phyloP scores from a whole-genome alignment of 1,140 invertebrate species.

The Papilio polytes region DNA sequence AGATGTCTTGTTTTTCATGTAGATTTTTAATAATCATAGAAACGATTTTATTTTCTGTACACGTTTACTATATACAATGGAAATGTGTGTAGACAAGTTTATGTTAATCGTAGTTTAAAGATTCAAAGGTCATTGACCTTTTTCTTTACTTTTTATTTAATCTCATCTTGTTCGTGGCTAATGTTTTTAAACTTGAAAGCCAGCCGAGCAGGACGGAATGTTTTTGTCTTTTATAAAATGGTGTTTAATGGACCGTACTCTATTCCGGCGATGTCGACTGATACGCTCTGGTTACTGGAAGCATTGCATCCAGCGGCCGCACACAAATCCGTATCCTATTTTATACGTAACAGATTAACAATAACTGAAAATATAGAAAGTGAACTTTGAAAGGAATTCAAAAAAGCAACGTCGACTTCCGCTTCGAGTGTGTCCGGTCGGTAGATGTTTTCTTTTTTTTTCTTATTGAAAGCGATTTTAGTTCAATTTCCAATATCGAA shows the following conservation, averaged over 20 bases:
- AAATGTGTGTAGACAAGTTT: not conserved
- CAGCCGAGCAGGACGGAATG: constrained; percentile 48
- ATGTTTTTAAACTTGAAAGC: constrained; percentile 40
- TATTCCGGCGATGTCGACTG: constrained; percentile 56
- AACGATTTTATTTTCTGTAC: too few relatives aligned
- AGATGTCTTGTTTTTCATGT: too few relatives aligned
- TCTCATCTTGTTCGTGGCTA: not conserved
- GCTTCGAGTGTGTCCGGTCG: not conserved
- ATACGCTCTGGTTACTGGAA: constrained; percentile 64
- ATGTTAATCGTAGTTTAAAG: not conserved
- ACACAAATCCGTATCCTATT: constrained; percentile 7
- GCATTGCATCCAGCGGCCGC: constrained; percentile 41
- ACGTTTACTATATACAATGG: not conserved
- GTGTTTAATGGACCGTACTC: constrained; percentile 63
- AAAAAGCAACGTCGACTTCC: not conserved
- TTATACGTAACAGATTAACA: constrained; percentile 4
- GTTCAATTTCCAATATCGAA: not conserved
- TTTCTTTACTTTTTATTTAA: constrained; percentile 20
- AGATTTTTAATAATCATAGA: too few relatives aligned
- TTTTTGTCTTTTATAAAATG: constrained; percentile 56
- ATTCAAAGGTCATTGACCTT: constrained; percentile 19
- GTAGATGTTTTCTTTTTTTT: not conserved
- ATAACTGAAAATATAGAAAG: constrained; percentile 9
- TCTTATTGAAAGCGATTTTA: not conserved
- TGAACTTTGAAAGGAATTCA: not conserved